phyloP scores from a whole-genome alignment of 2,113 vertebrate species.

The Stigmatopora nigra region DNA sequence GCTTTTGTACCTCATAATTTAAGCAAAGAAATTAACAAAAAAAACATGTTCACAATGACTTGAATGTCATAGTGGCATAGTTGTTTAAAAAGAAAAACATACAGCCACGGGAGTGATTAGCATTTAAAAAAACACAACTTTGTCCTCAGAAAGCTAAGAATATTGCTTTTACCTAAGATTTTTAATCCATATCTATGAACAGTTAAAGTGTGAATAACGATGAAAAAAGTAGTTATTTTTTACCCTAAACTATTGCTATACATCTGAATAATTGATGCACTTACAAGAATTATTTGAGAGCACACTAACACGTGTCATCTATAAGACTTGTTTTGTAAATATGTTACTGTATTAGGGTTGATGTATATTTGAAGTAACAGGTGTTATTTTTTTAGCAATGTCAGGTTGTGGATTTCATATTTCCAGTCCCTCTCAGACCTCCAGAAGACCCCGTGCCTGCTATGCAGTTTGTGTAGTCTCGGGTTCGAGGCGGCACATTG shows the following conservation, averaged over 20 bases:
- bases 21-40: not conserved
- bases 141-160: not conserved
- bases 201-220: not conserved
- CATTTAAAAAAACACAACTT: not conserved
- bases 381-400: not conserved
- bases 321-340: slow-evolving; percentile 22
- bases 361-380: slow-evolving; percentile 5
- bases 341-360: slow-evolving; percentile 15
- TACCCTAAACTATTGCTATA: no score
- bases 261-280: no score
- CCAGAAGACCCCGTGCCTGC: slow-evolving; percentile 49
- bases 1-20: not conserved
- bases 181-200: not conserved
- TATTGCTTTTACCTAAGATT: not conserved
- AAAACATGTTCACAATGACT: not conserved
- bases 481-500: slow-evolving; percentile 62
- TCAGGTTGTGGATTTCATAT: slow-evolving; percentile 7
- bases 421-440: slow-evolving; percentile 50
- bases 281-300: not conserved
- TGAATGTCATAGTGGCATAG: not conserved
- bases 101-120: not conserved
- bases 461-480: slow-evolving; percentile 43
- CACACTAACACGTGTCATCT: not conserved
- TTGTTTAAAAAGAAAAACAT: not conserved
- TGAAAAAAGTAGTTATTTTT: no score